Base-by-base conservation (phyloP, 2,113 vertebrate genomes). In the Psittacara wagleri region DNA sequence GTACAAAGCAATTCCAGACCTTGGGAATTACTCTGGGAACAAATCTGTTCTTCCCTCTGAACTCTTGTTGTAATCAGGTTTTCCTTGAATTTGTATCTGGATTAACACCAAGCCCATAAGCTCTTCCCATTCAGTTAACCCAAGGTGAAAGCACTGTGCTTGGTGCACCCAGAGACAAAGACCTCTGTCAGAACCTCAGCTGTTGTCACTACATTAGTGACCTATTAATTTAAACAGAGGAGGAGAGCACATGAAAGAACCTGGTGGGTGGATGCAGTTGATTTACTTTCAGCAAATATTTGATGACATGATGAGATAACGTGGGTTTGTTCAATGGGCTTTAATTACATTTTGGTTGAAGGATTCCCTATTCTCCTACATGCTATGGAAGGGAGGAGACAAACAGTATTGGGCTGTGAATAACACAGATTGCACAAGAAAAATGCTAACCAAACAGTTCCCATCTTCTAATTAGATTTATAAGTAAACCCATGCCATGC, bases 231-330 rank as follows among this genome's bases (percentile, higher is more conserved):
- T n/a, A 72, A 91, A 83, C 19, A 37, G 57, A 44, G 16, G 24
- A 78, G 13, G 35, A 80, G 46, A 41, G 29, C 9, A 55, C 20
- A 13, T 22, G 55, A 41, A 84, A 72, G 51, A 75, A 48, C 17
- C 17, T 31, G 29, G 49, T 20, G 52, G 55, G 44, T 46, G 48
- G 78, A 68, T 48, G 57, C 52, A 66, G 81, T 41, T 73, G 43
- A 82, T 79, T 82, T 44, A 79, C 33, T 79, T 66, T 69, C 78
- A 82, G 86, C 81, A 95, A 95, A 94, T 76, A 91, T 92, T 85
- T 85, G 62, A 78, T 92, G 17, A 64, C 62, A 49, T 31, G 41
- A 92, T 87, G 68, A 83, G 48, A 63, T 93, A 87, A 75, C 39
- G 28, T 6, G 41, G 37, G 24, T 69, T 82, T 75, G 48, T 82